These are phyloP conservation scores for Harpalus rubripes DNA, from an alignment of 2,888 invertebrate species.

Conservation along the genomic window DNA sequence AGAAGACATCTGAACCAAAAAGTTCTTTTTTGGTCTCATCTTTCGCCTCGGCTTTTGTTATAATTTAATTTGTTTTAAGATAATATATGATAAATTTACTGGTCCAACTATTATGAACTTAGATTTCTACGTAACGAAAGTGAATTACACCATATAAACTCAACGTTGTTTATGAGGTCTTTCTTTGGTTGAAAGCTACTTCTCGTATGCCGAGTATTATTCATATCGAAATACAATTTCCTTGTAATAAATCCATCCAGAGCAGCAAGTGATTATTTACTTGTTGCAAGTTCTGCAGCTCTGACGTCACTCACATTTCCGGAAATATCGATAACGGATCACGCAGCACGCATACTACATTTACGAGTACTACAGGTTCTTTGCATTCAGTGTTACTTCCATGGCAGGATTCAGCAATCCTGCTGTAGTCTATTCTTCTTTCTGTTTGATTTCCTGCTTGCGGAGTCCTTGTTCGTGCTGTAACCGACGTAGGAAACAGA, in stretches of 20 bases:
- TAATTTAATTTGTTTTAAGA: too few relatives aligned
- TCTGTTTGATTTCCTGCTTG: background rate
- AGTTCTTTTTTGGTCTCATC: too few relatives aligned
- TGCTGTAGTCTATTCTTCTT: background rate
- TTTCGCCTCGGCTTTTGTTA: too few relatives aligned
- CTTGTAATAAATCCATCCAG: background rate
- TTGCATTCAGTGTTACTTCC: slow-evolving; percentile 8
- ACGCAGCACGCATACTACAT: slow-evolving; percentile 34
- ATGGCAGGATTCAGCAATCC: background rate
- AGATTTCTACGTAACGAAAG: background rate
- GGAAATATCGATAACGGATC: slow-evolving; percentile 41
- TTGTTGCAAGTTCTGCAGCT: background rate
- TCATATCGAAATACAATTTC: background rate
- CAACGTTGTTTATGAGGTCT: too few relatives aligned
- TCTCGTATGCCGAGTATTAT: background rate
- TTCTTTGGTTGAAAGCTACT: background rate
- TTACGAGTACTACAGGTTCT: slow-evolving; percentile 6
- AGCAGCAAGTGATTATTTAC: slow-evolving; percentile 1
- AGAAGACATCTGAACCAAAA: too few relatives aligned
- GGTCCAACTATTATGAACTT: too few relatives aligned
- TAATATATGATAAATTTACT: too few relatives aligned
- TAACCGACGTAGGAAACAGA: background rate
- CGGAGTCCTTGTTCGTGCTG: background rate
- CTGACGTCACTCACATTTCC: slow-evolving; percentile 28
- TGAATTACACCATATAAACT: background rate